Conservation (phyloP, 2,888 invertebrate genomes). For the Andrena bucephala region DNA sequence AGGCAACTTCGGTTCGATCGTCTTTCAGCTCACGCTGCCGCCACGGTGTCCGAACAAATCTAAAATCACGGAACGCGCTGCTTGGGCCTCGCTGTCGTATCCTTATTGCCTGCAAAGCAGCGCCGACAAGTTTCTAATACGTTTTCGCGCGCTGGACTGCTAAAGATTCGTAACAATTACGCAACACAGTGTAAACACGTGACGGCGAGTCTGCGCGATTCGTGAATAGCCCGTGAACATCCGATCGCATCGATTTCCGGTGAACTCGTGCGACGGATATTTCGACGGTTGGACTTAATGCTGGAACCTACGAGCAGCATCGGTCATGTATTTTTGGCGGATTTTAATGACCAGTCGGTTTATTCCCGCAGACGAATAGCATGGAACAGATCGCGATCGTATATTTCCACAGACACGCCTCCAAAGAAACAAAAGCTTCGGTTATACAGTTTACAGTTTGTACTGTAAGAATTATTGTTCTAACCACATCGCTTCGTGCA, state of each 20-base stretch:
- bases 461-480: background rate
- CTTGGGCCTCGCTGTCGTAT: slow-evolving; percentile 1
- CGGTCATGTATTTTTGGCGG: slow-evolving; percentile 64
- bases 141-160: slow-evolving; percentile 22
- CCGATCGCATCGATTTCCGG: background rate
- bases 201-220: background rate
- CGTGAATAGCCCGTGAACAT: background rate
- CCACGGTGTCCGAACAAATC: slow-evolving; percentile 51
- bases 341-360: slow-evolving; percentile 66
- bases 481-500: slow-evolving; percentile 6
- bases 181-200: slow-evolving; percentile 20
- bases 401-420: slow-evolving; percentile 58
- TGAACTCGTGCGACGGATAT: slow-evolving; percentile 27
- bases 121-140: slow-evolving; percentile 42
- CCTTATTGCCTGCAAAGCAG: slow-evolving; percentile 40
- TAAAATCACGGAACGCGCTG: slow-evolving; percentile 55
- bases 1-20: slow-evolving; percentile 16
- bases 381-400: slow-evolving; percentile 51
- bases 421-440: slow-evolving; percentile 42
- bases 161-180: slow-evolving; percentile 40
- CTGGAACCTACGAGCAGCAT: slow-evolving; percentile 46
- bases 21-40: slow-evolving; percentile 56
- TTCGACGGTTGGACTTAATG: slow-evolving; percentile 38
- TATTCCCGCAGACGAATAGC: slow-evolving; percentile 58
- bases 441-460: background rate